These are phyloP conservation scores for Ormyrus labotus DNA, from an alignment of 2,888 invertebrate genomes.

Conservation along the genomic window DNA sequence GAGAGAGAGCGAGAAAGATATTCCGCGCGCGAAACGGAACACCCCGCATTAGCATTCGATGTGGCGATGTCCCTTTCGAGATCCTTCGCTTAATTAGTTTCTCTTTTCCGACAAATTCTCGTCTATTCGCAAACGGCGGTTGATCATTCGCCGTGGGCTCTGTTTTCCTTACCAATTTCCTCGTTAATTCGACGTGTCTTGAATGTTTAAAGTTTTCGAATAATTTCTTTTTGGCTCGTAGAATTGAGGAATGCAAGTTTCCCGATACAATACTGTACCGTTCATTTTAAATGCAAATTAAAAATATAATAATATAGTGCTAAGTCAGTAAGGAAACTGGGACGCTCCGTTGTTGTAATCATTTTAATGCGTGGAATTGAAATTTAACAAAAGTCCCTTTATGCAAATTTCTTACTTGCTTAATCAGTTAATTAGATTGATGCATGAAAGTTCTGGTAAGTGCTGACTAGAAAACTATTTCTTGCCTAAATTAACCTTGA, in stretches of 20 bases:
- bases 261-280: too few species aligned
- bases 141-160: too few species aligned
- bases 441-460: constrained; percentile 38
- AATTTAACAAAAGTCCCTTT: too few species aligned
- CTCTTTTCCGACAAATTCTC: constrained; percentile 32
- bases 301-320: too few species aligned
- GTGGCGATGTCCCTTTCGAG: not conserved
- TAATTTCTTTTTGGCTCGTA: not conserved
- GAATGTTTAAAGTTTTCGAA: not conserved
- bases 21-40: too few species aligned
- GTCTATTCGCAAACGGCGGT: not conserved
- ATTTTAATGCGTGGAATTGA: too few species aligned
- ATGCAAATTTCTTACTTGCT: not conserved
- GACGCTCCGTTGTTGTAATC: too few species aligned
- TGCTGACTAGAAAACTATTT: constrained; percentile 10
- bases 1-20: too few species aligned
- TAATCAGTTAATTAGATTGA: constrained; percentile 37
- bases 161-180: not conserved
- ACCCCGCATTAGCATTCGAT: constrained; percentile 13
- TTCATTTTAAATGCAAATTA: too few species aligned
- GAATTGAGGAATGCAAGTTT: too few species aligned
- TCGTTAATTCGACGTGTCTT: not conserved
- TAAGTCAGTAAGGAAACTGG: too few species aligned
- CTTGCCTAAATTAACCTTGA: too few species aligned
- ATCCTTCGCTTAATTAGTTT: constrained; percentile 1